phyloP scores from a whole-genome alignment of 2,113 vertebrate genomes.

The Phycodurus eques region DNA sequence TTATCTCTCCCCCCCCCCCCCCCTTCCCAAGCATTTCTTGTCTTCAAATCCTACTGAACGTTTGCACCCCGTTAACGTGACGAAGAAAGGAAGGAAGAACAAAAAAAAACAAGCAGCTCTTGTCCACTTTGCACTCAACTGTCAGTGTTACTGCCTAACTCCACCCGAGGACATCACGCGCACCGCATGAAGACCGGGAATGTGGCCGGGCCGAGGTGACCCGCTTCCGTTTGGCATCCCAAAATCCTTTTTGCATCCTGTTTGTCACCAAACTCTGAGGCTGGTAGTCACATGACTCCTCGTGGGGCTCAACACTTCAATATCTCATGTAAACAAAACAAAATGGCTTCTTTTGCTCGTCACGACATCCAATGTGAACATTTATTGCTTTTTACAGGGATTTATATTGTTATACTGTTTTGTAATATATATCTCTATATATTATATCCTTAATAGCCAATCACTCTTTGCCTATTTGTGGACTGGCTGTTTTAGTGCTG shows the following conservation, averaged over 20 bases:
- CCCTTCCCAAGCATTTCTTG: constrained; percentile 73
- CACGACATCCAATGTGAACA: constrained; percentile 75
- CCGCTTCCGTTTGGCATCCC: neutral
- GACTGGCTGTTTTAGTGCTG: constrained; percentile 28
- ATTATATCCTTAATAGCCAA: constrained; percentile 66
- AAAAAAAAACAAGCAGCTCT: constrained; percentile 60
- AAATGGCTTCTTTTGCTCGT: constrained; percentile 65
- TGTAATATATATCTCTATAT: constrained; percentile 63
- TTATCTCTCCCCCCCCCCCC: neutral
- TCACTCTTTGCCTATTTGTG: constrained; percentile 36
- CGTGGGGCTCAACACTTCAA: neutral
- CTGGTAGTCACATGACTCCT: neutral
- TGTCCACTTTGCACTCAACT: constrained; percentile 98
- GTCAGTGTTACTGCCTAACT: constrained; percentile 99
- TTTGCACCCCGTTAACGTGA: constrained; percentile 88
- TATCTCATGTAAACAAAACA: neutral
- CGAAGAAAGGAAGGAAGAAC: constrained; percentile 52
- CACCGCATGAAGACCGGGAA: neutral
- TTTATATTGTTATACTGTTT: constrained; percentile 75
- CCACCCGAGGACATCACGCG: constrained; percentile 68
- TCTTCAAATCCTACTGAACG: constrained; percentile 87
- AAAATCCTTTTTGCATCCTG: neutral
- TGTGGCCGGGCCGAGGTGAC: neutral
- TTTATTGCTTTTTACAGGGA: constrained; percentile 72
- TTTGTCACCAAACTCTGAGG: neutral